These are phyloP conservation scores for Loris lydekkerianus DNA, from an alignment of 2,797 vertebrate genomes.

Conservation along the genomic window DNA sequence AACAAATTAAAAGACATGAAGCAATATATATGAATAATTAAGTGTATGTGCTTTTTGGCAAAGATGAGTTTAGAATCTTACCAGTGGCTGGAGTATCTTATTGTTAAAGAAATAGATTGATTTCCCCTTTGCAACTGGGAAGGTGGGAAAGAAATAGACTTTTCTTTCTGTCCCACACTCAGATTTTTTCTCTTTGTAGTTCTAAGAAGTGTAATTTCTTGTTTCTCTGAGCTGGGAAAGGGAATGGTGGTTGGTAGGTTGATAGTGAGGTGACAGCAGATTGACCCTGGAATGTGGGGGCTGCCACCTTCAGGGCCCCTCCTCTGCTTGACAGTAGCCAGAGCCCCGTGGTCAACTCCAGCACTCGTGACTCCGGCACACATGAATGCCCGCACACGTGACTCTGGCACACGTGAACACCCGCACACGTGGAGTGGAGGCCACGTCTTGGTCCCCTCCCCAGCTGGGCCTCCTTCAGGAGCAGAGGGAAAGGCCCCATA, in stretches of 20 bases:
- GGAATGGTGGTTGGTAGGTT: neutral
- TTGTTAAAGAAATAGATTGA: neutral
- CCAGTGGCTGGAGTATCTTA: neutral
- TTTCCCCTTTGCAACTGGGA: conserved; percentile 44
- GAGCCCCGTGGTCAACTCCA: too few relatives aligned
- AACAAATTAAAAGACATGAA: neutral
- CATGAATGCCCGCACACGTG: too few relatives aligned
- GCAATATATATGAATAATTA: neutral
- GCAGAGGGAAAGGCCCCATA: neutral
- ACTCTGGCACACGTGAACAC: too few relatives aligned
- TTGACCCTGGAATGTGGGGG: neutral
- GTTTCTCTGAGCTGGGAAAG: neutral
- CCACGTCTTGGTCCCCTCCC: neutral
- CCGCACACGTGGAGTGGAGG: neutral
- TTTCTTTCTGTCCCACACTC: neutral
- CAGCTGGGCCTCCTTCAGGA: neutral
- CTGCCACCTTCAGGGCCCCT: neutral
- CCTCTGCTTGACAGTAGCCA: neutral
- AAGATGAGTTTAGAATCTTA: conserved; percentile 49
- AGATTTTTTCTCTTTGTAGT: conserved; percentile 27
- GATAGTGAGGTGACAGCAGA: neutral
- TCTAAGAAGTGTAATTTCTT: neutral
- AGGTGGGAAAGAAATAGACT: neutral
- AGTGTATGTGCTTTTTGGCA: neutral
- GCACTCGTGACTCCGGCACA: too few relatives aligned